phyloP scores from a whole-genome alignment of 2,888 invertebrate genomes.

The Lasioglossum pauxillum region DNA sequence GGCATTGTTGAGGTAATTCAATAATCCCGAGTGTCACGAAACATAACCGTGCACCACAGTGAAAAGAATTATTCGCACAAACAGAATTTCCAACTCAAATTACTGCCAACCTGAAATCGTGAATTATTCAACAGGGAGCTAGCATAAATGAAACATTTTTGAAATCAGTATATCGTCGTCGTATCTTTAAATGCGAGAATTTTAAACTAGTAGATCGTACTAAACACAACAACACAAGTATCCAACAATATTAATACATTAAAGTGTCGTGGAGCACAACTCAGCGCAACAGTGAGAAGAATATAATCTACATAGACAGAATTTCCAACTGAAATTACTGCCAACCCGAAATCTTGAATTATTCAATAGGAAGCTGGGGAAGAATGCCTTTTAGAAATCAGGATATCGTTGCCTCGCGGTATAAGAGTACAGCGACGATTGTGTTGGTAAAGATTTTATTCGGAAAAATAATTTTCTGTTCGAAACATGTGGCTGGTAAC shows the following conservation, averaged over 20 bases:
- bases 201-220: too few relatives aligned
- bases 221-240: background rate
- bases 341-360: constrained; percentile 19
- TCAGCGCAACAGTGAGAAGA: too few relatives aligned
- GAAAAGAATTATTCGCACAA: background rate
- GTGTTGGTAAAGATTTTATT: background rate
- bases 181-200: too few relatives aligned
- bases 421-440: background rate
- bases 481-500: background rate
- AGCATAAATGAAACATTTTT: background rate
- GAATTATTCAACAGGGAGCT: constrained; percentile 10
- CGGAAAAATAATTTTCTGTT: background rate
- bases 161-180: background rate
- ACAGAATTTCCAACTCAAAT: background rate
- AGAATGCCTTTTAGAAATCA: background rate
- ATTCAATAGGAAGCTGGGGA: background rate
- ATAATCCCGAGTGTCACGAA: background rate
- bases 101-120: constrained; percentile 5
- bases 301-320: background rate
- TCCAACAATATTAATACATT: background rate
- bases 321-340: background rate
- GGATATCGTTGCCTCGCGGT: background rate
- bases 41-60: background rate
- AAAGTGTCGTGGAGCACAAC: background rate
- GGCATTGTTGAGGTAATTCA: background rate